Evolutionary conservation across 2,797 vertebrate genomes (phyloP).

Genomic region (Urophycis tenuis): DNA sequence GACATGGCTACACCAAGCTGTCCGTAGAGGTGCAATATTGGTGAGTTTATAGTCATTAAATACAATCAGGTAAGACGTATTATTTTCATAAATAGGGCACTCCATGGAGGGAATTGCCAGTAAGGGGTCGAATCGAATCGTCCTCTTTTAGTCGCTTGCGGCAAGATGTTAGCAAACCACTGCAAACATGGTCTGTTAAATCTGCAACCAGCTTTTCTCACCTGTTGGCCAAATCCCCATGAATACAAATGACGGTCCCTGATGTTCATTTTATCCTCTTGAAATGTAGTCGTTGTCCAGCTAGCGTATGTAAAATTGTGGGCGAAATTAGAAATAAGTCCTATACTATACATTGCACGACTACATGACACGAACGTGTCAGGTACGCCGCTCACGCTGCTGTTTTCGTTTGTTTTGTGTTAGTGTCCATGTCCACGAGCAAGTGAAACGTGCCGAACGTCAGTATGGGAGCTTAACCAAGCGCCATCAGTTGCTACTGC

Average conservation of each 20-base stretch:
- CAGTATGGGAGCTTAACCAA: conserved; percentile 84
- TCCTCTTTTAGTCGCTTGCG: too few species aligned
- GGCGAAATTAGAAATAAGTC: background rate
- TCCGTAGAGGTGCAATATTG: too few species aligned
- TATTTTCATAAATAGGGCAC: too few species aligned
- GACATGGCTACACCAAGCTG: too few species aligned
- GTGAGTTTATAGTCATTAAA: too few species aligned
- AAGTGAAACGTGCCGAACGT: conserved; percentile 87
- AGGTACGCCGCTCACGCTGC: background rate
- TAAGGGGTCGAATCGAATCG: too few species aligned
- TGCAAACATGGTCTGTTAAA: too few species aligned
- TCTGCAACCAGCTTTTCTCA: background rate
- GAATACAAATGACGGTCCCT: background rate
- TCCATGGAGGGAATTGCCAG: too few species aligned
- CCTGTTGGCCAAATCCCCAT: background rate
- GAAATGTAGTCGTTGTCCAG: too few species aligned
- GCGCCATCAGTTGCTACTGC: conserved; percentile 82
- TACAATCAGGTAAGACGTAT: too few species aligned
- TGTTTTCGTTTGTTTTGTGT: conserved; percentile 25
- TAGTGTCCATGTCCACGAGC: conserved; percentile 88
- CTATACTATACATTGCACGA: background rate
- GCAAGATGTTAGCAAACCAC: too few species aligned
- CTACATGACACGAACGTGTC: background rate
- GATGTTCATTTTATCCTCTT: too few species aligned
- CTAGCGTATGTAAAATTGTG: background rate